phyloP scores from a whole-genome alignment of 2,113 vertebrate genomes.

The Turdus rufiventris region DNA sequence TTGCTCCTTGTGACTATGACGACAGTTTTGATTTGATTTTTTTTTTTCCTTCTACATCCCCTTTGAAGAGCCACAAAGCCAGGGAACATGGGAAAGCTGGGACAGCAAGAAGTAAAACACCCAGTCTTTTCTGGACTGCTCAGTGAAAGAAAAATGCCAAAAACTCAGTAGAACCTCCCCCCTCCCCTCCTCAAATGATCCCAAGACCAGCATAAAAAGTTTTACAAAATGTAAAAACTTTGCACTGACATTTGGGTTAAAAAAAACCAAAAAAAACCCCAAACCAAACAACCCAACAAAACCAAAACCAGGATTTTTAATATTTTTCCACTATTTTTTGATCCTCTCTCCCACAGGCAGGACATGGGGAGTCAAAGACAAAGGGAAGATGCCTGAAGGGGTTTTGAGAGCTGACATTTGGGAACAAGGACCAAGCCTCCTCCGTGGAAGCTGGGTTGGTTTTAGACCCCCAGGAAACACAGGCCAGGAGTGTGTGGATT shows the following conservation, averaged over 20 bases:
- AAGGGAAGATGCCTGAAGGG: not conserved
- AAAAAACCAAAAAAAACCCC: not conserved
- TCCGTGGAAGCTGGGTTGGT: not conserved
- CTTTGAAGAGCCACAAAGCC: not conserved
- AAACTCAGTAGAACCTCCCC: not conserved
- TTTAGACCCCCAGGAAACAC: not conserved
- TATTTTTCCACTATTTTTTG: not conserved
- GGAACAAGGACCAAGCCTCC: not conserved
- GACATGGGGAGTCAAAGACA: not conserved
- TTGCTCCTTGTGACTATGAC: not conserved
- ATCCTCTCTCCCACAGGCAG: accelerated
- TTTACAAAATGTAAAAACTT: not conserved
- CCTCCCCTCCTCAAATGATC: not conserved
- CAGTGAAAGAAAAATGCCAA: not conserved
- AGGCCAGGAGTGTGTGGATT: not conserved
- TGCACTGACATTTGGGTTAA: not conserved
- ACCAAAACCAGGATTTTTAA: not conserved
- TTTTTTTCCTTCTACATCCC: not conserved
- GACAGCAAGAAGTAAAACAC: not conserved
- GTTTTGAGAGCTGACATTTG: not conserved
- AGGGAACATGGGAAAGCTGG: not conserved
- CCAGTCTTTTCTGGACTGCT: not conserved
- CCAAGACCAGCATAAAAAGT: accelerated
- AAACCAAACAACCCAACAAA: not conserved
- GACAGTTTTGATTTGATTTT: not conserved